These are phyloP conservation scores for Athetis lepigone DNA, from an alignment of 2,888 invertebrate species.

Conservation along the genomic window DNA sequence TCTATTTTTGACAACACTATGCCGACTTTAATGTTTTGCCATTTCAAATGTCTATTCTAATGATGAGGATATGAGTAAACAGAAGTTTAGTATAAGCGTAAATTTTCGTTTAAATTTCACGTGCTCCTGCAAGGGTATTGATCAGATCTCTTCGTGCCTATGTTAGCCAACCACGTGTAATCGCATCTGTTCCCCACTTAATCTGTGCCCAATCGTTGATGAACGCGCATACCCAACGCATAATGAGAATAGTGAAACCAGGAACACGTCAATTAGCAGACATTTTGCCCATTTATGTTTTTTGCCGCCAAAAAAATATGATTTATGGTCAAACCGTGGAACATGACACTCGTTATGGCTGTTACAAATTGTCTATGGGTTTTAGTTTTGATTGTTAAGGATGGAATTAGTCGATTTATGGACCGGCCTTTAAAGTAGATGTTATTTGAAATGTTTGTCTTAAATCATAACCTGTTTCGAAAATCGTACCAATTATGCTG, in stretches of 20 bases:
- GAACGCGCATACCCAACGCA: slow-evolving; percentile 58
- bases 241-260: slow-evolving; percentile 75
- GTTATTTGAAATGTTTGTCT: neutral
- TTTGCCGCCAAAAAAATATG: slow-evolving; percentile 84
- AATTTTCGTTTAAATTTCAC: too few species aligned
- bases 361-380: slow-evolving; percentile 86
- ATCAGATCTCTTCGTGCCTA: too few species aligned
- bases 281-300: slow-evolving; percentile 80
- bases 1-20: too few species aligned
- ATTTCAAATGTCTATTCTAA: too few species aligned
- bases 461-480: neutral
- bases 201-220: slow-evolving; percentile 63
- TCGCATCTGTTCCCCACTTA: slow-evolving; percentile 17
- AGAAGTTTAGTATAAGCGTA: too few species aligned
- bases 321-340: slow-evolving; percentile 84
- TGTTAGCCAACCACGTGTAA: too few species aligned
- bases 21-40: too few species aligned
- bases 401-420: slow-evolving; percentile 62
- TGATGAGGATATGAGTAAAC: too few species aligned
- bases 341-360: slow-evolving; percentile 84
- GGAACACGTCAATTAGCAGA: slow-evolving; percentile 90
- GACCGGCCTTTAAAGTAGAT: neutral
- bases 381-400: slow-evolving; percentile 71
- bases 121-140: too few species aligned
- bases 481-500: neutral